A percentile compares a stretch with the other conserved stretches of the same genome.
phyloP scores from a whole-genome alignment of 2,888 invertebrate genomes.

The Mycalesis mineus region DNA sequence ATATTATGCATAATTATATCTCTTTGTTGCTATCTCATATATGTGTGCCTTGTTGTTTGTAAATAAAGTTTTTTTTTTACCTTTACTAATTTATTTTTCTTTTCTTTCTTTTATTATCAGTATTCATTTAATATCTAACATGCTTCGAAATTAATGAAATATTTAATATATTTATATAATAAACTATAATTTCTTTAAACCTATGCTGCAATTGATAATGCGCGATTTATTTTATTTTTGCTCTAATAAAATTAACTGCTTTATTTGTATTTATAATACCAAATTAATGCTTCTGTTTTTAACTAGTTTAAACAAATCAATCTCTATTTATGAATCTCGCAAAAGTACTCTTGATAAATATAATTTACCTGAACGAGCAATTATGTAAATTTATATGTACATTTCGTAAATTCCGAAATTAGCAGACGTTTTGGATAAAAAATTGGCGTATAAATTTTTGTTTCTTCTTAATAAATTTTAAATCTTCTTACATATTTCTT shows the following conservation, averaged over 20 bases:
- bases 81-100: constrained; percentile 2
- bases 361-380: too few relatives aligned
- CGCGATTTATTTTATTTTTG: too few relatives aligned
- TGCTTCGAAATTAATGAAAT: background rate
- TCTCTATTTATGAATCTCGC: too few relatives aligned
- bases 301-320: too few relatives aligned
- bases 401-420: too few relatives aligned
- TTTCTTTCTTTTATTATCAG: constrained; percentile 2
- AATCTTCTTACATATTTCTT: too few relatives aligned
- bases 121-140: background rate
- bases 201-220: background rate
- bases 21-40: background rate
- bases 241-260: background rate
- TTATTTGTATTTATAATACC: background rate
- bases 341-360: too few relatives aligned
- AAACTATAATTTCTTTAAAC: background rate
- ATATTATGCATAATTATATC: background rate
- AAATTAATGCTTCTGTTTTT: background rate
- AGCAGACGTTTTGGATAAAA: too few relatives aligned
- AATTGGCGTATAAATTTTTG: too few relatives aligned
- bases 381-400: too few relatives aligned
- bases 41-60: background rate
- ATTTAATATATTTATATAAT: background rate
- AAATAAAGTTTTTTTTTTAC: constrained; percentile 10
- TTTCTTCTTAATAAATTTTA: too few relatives aligned